These are phyloP conservation scores for Epinephelus lanceolatus DNA, from an alignment of 2,113 vertebrate genomes.

Conservation along the genomic window DNA sequence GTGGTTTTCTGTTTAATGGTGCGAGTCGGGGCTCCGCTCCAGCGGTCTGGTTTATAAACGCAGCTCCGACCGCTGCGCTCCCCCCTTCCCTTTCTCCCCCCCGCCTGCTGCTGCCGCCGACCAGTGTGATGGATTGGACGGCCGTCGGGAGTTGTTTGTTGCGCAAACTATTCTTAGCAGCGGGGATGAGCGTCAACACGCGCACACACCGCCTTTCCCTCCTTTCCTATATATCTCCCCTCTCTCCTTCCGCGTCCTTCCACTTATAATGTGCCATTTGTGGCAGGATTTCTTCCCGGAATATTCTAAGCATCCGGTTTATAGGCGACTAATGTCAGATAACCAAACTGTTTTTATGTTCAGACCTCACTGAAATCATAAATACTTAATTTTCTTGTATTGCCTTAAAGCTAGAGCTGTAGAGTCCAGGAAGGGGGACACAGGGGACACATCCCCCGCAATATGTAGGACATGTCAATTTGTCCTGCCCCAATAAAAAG, in stretches of 20 bases:
- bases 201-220: constrained; percentile 31
- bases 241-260: constrained; percentile 29
- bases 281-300: constrained; percentile 16
- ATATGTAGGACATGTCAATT: no score
- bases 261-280: constrained; percentile 35
- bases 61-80: constrained; percentile 57
- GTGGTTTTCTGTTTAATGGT: constrained; percentile 82
- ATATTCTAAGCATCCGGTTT: constrained; percentile 26
- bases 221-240: constrained; percentile 20
- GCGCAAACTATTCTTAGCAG: constrained; percentile 82
- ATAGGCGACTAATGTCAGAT: constrained; percentile 5
- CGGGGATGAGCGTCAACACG: constrained; percentile 72
- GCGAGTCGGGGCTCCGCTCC: constrained; percentile 78
- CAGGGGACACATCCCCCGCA: no score
- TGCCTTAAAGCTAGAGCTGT: no score
- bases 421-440: no score
- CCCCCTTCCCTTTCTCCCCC: not conserved
- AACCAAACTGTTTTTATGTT: not conserved
- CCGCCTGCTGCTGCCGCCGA: constrained; percentile 63
- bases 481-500: no score
- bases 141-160: constrained; percentile 82
- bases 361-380: not conserved
- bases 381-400: no score
- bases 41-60: constrained; percentile 76
- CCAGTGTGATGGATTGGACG: constrained; percentile 75